These are phyloP conservation scores for Geotrypetes seraphini DNA, from an alignment of 2,797 vertebrate species.

Conservation along the genomic window DNA sequence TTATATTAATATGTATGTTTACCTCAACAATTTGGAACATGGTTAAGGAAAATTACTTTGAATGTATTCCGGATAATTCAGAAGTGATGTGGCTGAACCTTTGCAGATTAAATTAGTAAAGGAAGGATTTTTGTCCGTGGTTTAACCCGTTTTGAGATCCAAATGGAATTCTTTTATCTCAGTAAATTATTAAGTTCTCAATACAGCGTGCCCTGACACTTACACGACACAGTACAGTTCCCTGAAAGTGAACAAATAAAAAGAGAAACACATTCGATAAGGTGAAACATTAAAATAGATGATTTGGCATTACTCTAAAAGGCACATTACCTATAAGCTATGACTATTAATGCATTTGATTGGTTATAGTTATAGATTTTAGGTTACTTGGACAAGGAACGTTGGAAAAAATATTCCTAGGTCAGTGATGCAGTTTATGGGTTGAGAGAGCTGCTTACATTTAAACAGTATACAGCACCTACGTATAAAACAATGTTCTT, in stretches of 20 bases:
- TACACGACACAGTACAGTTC: slow-evolving; percentile 41
- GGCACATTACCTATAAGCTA: slow-evolving; percentile 39
- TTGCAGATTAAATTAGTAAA: slow-evolving; percentile 31
- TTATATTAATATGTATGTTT: slow-evolving; percentile 80
- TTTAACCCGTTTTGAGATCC: slow-evolving; percentile 46
- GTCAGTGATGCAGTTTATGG: slow-evolving; percentile 33
- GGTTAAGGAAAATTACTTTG: slow-evolving; percentile 78
- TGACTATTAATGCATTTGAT: slow-evolving; percentile 30
- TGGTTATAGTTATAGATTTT: slow-evolving; percentile 40
- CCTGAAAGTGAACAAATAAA: slow-evolving; percentile 50
- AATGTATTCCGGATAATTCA: slow-evolving; percentile 83
- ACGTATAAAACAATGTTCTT: too few species aligned
- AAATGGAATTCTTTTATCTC: slow-evolving; percentile 46
- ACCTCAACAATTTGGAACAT: slow-evolving; percentile 80
- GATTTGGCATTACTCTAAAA: slow-evolving; percentile 38
- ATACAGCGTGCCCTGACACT: slow-evolving; percentile 52
- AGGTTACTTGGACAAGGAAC: slow-evolving; percentile 15
- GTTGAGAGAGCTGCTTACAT: slow-evolving; percentile 42
- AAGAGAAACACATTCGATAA: slow-evolving; percentile 49
- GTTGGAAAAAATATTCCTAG: slow-evolving; percentile 44
- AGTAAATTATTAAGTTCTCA: slow-evolving; percentile 52
- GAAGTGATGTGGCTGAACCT: slow-evolving; percentile 65
- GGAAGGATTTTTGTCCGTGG: too few species aligned
- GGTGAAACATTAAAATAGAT: slow-evolving; percentile 35
- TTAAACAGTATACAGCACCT: slow-evolving; percentile 40